Percentiles rank a stretch among this genome's conserved stretches.
phyloP scores from a whole-genome alignment of 92 coral and sea anemone species.

The Heliopora coerulea region DNA sequence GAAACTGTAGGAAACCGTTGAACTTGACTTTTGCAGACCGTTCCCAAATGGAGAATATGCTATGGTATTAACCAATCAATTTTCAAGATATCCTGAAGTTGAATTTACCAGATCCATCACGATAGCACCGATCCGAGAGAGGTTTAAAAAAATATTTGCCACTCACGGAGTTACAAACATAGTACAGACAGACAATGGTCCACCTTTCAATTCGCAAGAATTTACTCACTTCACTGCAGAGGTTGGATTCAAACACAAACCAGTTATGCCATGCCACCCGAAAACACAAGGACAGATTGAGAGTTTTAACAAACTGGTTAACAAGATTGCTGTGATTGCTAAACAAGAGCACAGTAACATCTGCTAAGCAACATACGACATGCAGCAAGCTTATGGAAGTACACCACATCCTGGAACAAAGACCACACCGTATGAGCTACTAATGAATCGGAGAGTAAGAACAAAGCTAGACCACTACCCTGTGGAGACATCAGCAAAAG shows the following conservation, averaged over 20 bases:
- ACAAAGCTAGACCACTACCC: conserved; percentile 62
- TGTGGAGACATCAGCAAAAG: conserved; percentile 36
- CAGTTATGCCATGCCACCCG: conserved; percentile 38
- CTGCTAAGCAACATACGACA: conserved; percentile 56
- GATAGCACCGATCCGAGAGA: conserved; percentile 17
- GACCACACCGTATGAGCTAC: conserved; percentile 48
- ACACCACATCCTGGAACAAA: conserved; percentile 61
- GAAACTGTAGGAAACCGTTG: too few species aligned
- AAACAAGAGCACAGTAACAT: conserved; percentile 44
- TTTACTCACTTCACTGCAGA: conserved; percentile 28
- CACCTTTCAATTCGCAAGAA: conserved; percentile 39
- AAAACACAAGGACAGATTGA: conserved; percentile 26
- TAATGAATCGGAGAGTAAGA: conserved; percentile 48
- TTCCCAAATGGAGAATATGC: too few species aligned
- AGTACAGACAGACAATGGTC: conserved; percentile 55
- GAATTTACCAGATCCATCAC: conserved; percentile 47
- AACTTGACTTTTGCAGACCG: too few species aligned
- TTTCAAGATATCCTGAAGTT: conserved; percentile 52
- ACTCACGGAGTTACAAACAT: conserved; percentile 47
- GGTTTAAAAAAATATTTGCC: conserved; percentile 47
- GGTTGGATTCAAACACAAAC: conserved; percentile 37
- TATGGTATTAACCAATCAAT: conserved; percentile 45
- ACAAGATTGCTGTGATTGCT: conserved; percentile 56
- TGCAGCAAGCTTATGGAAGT: conserved; percentile 57
- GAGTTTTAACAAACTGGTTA: conserved; percentile 10